A percentile compares a stretch with the other conserved stretches of the same genome.
phyloP scores from a whole-genome alignment of 2,888 invertebrate species.

The Lithophane ornitopus region DNA sequence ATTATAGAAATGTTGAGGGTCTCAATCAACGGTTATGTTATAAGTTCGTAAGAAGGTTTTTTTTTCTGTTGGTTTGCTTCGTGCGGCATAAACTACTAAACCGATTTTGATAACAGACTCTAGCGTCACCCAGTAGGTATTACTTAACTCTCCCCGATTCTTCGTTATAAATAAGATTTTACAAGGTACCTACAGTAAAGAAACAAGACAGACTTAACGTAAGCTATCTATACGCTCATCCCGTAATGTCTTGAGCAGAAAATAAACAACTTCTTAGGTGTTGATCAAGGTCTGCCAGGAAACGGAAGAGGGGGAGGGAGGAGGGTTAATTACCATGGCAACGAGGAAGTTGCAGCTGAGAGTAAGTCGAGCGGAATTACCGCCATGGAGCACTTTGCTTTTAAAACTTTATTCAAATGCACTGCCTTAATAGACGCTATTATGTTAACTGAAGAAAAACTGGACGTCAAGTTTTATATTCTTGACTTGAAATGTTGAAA shows the following conservation, averaged over 20 bases:
- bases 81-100: neutral
- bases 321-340: slow-evolving; percentile 50
- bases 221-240: neutral
- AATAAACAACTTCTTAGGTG: slow-evolving; percentile 32
- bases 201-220: neutral
- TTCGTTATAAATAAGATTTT: neutral
- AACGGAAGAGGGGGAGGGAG: slow-evolving; percentile 9
- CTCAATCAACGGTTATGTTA: neutral
- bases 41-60: too few species aligned
- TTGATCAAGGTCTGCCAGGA: slow-evolving; percentile 37
- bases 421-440: slow-evolving; percentile 56
- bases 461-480: slow-evolving; percentile 34
- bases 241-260: slow-evolving; percentile 22
- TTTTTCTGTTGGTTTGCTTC: neutral
- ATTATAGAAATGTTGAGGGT: neutral
- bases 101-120: neutral
- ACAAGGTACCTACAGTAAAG: neutral
- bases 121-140: neutral
- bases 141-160: too few species aligned
- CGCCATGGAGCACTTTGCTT: slow-evolving; percentile 57
- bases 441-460: slow-evolving; percentile 50
- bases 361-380: slow-evolving; percentile 34
- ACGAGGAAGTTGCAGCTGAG: slow-evolving; percentile 43
- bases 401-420: slow-evolving; percentile 62
- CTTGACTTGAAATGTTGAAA: slow-evolving; percentile 11